phyloP scores from a whole-genome alignment of 2,888 invertebrate species.

The Pyrrhosoma nymphula region DNA sequence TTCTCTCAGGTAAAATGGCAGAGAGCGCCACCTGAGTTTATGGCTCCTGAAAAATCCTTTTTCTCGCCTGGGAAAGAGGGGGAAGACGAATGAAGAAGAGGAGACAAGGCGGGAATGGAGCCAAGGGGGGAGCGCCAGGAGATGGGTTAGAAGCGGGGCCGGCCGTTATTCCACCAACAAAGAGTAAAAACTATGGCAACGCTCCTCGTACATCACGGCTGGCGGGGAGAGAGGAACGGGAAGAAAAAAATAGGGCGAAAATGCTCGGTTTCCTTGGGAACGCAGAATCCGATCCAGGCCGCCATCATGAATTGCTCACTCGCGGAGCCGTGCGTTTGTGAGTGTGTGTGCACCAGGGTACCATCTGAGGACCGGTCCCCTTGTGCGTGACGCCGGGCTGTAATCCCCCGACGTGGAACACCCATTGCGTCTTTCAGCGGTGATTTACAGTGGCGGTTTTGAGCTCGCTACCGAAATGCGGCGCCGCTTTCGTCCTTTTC shows the following conservation, averaged over 20 bases:
- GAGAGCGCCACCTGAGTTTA: constrained; percentile 21
- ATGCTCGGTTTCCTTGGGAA: neutral
- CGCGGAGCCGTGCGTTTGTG: neutral
- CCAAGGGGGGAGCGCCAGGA: no score
- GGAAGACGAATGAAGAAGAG: neutral
- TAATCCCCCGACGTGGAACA: neutral
- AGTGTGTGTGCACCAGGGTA: neutral
- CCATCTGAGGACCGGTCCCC: neutral
- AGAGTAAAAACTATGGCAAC: constrained; percentile 24
- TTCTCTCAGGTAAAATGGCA: neutral
- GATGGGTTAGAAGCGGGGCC: neutral
- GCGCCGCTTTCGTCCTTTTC: neutral
- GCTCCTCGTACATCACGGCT: constrained; percentile 45
- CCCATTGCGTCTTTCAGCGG: constrained; percentile 38
- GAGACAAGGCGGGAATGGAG: neutral
- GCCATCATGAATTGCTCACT: constrained; percentile 16
- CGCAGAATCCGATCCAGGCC: neutral
- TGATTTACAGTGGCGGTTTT: constrained; percentile 3
- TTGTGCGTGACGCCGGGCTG: constrained; percentile 35
- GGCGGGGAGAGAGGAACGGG: neutral
- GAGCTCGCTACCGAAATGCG: constrained; percentile 10
- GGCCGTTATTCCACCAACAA: neutral
- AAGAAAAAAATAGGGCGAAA: neutral
- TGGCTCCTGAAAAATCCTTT: constrained; percentile 38
- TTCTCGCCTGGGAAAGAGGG: neutral